Evolutionary conservation across 2,888 invertebrate species (phyloP), one percentile per base, ranked within the genome.

Genomic region (Epinotia nisella): DNA sequence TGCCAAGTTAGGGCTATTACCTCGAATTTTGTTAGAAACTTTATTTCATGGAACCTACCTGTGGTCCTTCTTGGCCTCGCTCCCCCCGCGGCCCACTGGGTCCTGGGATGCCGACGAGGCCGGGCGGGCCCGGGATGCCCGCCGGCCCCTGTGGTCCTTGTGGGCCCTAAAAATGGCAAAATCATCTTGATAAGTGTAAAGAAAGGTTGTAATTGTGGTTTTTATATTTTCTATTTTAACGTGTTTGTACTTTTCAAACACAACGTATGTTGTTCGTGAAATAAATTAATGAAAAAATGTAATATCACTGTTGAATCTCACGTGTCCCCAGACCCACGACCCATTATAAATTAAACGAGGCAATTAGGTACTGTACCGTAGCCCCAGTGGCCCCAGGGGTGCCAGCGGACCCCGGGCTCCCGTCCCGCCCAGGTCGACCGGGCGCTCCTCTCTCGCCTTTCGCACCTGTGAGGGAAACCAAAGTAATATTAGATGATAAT

Each of bases 41-140:
- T 24, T 3, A 15, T 45, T 15, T 3, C 3, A 1, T 5, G n/a
- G 45, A 49, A 49, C 49, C 5, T 78, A 95, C 95, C 80, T 84
- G 84, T 51, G 84, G 82, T 75, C 95, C 95, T 75, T 93, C 92
- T 3, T 86, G 83, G 3, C 95, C 95, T 59, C 85, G 84, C 70
- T 90, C 87, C 4, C 94, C 94, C 9, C 81, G 75, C 0, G 82
- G 79, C 0, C 94, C 94, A 10, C 76, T 82, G 2, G 68, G 69
- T 1, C 91, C 91, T 0, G 83, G 81, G 0, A 74, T 73, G 0
- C 90, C 90, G 29, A 80, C 80, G 51, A 79, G 79, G 0, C 90
- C 90, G 0, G 80, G 79, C 0, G 76, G 2, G 0, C 90, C 90
- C 5, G 84, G 82, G 0, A 78, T 15, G 0, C 91, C 90, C 1